phyloP scores from a whole-genome alignment of 2,113 vertebrate genomes.

The Cettia cetti region DNA sequence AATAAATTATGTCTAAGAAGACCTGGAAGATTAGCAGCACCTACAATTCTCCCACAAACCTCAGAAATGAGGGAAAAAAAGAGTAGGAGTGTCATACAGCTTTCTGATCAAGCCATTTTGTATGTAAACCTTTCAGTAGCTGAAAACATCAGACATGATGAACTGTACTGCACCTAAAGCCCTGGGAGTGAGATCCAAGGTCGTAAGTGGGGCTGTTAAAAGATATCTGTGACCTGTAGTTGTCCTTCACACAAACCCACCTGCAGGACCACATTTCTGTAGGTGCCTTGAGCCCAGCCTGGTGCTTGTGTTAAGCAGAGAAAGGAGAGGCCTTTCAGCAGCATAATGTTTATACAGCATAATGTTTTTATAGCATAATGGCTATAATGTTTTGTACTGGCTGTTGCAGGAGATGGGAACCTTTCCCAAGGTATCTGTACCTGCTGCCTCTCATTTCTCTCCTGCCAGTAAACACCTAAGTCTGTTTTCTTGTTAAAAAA shows the following conservation, averaged over 20 bases:
- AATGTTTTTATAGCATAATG: background rate
- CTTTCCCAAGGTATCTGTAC: background rate
- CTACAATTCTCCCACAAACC: background rate
- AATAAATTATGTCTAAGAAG: background rate
- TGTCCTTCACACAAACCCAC: background rate
- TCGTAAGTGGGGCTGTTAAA: fast-evolving
- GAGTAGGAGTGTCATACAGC: background rate
- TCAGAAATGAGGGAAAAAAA: background rate
- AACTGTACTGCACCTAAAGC: background rate
- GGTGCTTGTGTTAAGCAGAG: background rate
- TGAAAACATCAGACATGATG: background rate
- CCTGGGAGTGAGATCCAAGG: fast-evolving
- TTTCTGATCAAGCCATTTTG: background rate
- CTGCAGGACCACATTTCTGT: background rate
- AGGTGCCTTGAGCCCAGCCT: background rate
- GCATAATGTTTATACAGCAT: too few relatives aligned
- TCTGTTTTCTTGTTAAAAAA: background rate
- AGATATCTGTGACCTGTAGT: background rate
- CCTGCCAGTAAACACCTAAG: background rate
- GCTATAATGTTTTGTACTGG: background rate
- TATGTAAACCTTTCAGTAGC: background rate
- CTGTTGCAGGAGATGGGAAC: background rate
- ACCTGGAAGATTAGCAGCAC: background rate
- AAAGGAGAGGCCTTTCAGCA: background rate
- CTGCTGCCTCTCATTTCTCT: background rate